Percentiles rank a stretch among this genome's conserved stretches.
These are phyloP conservation scores for Heterodera filipjevi DNA, from an alignment of 2,888 invertebrate genomes.

Conservation along the genomic window DNA sequence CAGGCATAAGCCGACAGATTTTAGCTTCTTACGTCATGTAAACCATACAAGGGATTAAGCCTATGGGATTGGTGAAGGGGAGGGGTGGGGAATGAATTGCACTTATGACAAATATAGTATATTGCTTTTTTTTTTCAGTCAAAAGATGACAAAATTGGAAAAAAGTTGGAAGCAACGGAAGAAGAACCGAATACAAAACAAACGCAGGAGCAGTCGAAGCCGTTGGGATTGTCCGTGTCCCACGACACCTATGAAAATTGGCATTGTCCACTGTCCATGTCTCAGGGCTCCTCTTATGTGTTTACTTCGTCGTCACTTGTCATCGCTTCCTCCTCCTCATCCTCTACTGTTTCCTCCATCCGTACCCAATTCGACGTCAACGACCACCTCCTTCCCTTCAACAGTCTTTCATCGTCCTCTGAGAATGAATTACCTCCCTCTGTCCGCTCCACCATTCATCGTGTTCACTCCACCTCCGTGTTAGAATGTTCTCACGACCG, in stretches of 20 bases:
- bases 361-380: conserved; percentile 5
- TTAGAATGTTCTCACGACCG: conserved; percentile 30
- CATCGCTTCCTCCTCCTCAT: neutral
- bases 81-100: too few species aligned
- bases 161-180: neutral
- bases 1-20: conserved; percentile 5
- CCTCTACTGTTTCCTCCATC: neutral
- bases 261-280: neutral
- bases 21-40: neutral
- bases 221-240: neutral
- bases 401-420: neutral
- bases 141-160: neutral
- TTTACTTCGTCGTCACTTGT: neutral
- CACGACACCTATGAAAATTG: neutral
- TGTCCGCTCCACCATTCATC: conserved; percentile 24
- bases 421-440: conserved; percentile 28
- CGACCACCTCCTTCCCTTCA: neutral
- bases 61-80: too few species aligned
- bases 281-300: neutral
- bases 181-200: neutral
- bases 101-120: too few species aligned
- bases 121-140: too few species aligned
- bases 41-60: neutral
- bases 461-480: conserved; percentile 31
- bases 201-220: neutral